A percentile compares a stretch with the other conserved stretches of the same genome.
Conservation (phyloP, 2,888 invertebrate genomes). For the Dichetophora obliterata region DNA sequence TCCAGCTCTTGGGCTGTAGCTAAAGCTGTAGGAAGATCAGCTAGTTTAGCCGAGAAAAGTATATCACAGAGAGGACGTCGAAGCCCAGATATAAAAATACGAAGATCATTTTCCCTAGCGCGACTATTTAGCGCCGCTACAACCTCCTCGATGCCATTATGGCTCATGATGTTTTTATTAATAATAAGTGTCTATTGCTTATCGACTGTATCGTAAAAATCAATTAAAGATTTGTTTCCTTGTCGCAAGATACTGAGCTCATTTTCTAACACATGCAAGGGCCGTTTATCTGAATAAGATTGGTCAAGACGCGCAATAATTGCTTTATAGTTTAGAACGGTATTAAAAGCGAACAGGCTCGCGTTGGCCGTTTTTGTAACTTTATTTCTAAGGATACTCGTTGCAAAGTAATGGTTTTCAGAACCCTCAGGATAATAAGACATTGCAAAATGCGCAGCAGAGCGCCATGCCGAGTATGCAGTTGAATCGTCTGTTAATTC, state of each 20-base stretch:
- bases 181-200: too few species aligned
- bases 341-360: too few species aligned
- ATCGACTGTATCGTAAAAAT: not conserved
- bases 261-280: too few species aligned
- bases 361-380: too few species aligned
- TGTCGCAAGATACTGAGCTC: not conserved
- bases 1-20: conserved; percentile 11
- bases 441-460: not conserved
- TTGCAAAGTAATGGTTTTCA: not conserved
- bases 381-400: not conserved
- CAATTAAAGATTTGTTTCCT: not conserved
- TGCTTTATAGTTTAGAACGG: too few species aligned
- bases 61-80: conserved; percentile 9
- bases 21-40: conserved; percentile 5
- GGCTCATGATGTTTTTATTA: too few species aligned
- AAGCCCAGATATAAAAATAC: not conserved
- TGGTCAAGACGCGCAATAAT: too few species aligned
- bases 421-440: not conserved
- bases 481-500: too few species aligned
- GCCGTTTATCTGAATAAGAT: too few species aligned
- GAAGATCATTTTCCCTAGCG: too few species aligned
- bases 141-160: too few species aligned
- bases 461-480: not conserved
- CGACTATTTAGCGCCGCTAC: too few species aligned
- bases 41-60: conserved; percentile 8